Evolutionary conservation across 1,140 invertebrate species (phyloP).

Genomic region (roundworm (Caenorhabditis elegans)): WBcel235 BX284605.5:8521001-8521500

Average conservation of each 20-base stretch:
- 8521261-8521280: neutral
- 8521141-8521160: too few relatives aligned
- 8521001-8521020: neutral
- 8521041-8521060: neutral
- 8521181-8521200: too few relatives aligned
- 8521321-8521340: neutral
- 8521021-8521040: neutral
- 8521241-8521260: too few relatives aligned
- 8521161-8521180: too few relatives aligned
- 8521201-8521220: too few relatives aligned
- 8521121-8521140: too few relatives aligned
- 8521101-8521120: too few relatives aligned
- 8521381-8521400: slow-evolving; percentile 14
- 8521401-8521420: too few relatives aligned
- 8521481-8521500: neutral
- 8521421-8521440: neutral
- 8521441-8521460: neutral
- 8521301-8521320: slow-evolving; percentile 12
- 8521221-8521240: too few relatives aligned
- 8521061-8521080: neutral
- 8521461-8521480: neutral
- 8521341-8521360: neutral
- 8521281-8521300: neutral
- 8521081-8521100: neutral
- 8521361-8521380: neutral